These are phyloP conservation scores for Saguinus midas DNA, from an alignment of 2,113 vertebrate species.

Conservation along the genomic window DNA sequence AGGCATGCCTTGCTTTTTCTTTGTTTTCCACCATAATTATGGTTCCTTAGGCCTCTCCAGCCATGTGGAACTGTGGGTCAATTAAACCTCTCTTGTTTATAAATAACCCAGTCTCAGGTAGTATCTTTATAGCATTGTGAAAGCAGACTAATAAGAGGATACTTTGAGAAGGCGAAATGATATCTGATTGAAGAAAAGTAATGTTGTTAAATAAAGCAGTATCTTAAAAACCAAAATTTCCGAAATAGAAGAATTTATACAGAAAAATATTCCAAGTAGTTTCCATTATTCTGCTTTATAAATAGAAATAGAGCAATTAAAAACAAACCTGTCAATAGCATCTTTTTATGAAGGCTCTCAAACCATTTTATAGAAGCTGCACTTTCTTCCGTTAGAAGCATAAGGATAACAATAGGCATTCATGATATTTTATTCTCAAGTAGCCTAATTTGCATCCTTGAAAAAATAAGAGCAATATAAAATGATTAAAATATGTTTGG, in stretches of 20 bases:
- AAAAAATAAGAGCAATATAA: neutral
- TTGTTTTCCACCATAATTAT: no score
- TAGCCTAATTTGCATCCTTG: neutral
- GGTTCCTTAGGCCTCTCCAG: no score
- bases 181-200: constrained; percentile 53
- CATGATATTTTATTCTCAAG: neutral
- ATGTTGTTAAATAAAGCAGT: neutral
- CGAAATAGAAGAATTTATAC: neutral
- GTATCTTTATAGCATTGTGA: no score
- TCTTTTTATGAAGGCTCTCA: neutral
- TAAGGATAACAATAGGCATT: neutral
- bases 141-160: neutral
- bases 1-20: no score
- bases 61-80: no score
- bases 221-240: neutral
- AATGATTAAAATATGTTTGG: neutral
- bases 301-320: constrained; percentile 8
- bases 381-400: neutral
- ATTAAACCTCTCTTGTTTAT: no score
- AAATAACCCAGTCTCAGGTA: no score
- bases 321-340: neutral
- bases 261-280: neutral
- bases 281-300: neutral
- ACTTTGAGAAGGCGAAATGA: constrained; percentile 51
- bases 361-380: neutral